Conservation (phyloP, 2,797 vertebrate species). For the Channallabes apus region DNA sequence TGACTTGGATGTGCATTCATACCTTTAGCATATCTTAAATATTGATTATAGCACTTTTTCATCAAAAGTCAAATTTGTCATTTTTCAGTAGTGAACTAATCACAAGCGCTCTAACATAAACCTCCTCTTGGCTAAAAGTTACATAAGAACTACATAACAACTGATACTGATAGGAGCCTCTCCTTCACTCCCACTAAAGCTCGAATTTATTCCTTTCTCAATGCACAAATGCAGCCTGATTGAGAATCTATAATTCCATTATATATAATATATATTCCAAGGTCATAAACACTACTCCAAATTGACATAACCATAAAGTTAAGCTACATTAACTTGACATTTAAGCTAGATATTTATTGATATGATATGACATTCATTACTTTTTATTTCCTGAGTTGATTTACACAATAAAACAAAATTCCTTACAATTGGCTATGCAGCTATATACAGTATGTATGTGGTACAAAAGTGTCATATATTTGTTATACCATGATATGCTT, state of each 20-base stretch:
- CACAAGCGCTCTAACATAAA: neutral
- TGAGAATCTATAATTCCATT: neutral
- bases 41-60: neutral
- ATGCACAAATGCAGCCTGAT: neutral
- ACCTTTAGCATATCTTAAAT: too few species aligned
- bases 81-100: neutral
- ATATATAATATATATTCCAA: neutral
- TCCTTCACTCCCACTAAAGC: neutral
- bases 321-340: too few species aligned
- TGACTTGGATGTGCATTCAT: neutral
- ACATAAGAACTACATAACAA: neutral
- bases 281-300: neutral
- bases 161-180: too few species aligned
- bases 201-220: neutral
- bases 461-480: neutral
- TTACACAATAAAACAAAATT: neutral
- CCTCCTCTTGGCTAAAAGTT: neutral
- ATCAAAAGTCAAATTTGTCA: neutral
- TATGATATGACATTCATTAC: neutral
- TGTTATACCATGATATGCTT: neutral
- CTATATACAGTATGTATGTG: neutral
- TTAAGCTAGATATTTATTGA: neutral
- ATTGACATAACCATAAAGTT: neutral
- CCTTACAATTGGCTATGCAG: neutral
- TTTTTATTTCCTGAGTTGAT: neutral